Base-by-base conservation (phyloP, 2,888 invertebrate species). In the Boloria selene region DNA sequence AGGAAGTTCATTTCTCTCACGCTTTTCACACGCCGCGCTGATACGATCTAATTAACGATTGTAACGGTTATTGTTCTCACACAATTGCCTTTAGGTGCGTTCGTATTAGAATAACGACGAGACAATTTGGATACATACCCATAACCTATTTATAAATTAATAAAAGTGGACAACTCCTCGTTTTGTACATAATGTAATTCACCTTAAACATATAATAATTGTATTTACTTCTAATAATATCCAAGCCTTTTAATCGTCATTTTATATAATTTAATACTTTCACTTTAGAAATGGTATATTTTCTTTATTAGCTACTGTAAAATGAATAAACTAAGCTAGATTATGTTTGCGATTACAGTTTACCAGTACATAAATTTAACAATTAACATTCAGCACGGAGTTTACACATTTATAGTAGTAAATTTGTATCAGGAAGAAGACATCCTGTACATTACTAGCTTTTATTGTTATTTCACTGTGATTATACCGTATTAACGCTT, bases 1-100 rank as follows among this genome's bases (percentile, higher is more conserved):
- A 70, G 70, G 72, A 73, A 71, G 63, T 59, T 22, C 50, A 18
- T 47, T 53, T 49, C 49, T 70, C 70, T 61, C 73, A 70, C 72
- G 71, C 62, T 67, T 68, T 68, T 70, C 56, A 42, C 31, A 59
- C 52, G 49, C 18, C 31, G 53, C 52, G 49, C 18, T 45, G 22
- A 65, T 49, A 38, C 47, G 17, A 59, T 59, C 47, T 59, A 49
- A 59, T 47, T 59, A 47, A 5, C 49, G 26, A 49, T 59, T 49
- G 59, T 56, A 56, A 42, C n/a, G 44, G 44, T 38, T 38, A 38
- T 38, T 38, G 31, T 44, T 18, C 44, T 56, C 44, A 45, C 55
- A 45, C n/a, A 42, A 45, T 38, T 38, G 31, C 31, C 7, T 38
- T 38, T 10, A 38, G 2, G 7, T 38, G 31, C 7, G 10, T 38